Base-by-base conservation (phyloP, 2,888 invertebrate genomes). In the Chymomyza caudatula region DNA sequence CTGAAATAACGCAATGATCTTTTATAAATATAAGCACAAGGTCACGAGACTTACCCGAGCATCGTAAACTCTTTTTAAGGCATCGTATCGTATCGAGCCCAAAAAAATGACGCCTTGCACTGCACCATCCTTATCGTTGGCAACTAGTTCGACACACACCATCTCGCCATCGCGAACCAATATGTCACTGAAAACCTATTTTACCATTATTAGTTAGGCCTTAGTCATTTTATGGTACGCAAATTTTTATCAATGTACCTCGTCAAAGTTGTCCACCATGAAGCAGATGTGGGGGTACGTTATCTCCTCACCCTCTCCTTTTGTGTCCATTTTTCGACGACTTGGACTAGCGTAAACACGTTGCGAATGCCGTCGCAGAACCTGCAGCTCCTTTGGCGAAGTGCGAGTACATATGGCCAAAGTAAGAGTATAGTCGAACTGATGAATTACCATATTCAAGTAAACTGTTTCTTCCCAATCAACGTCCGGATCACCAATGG, bases 381-480 rank as follows among this genome's bases (percentile, higher is more conserved):
- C 98, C 92, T 99, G 98, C 88, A 99, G 93, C 92, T 99, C 97
- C 91, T 98, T 97, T 67, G 98, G 97, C 88, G 97, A 97, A 76
- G 98, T 99, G 88, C 99, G 94, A 71, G 98, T 98, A 92, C 99
- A 99, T 87, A 99, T 97, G 75, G 99, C 99, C 90, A 99, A 93
- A 52, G 99, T 99, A 69, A 99, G 93, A 68, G 96, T 98, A 91
- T 99, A 99, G 91, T 99, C 98, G 91, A 99, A 97, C 92, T 99
- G 98, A 91, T 99, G 99, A 89, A 99, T 96, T 85, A 99, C 95
- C 90, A 99, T 93, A 92, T 99, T 99, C 78, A 99, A 93, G 92
- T 98, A 99, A 74, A 99, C 98, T 65, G 98, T 99, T 92, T 99
- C 99, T 91, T 99, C 98, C 99, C 99, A 99, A 91, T 99, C 98